Evolutionary conservation across 37 sponge, comb jelly and placozoan genomes (phyloP).

Genomic region (Geodia barretti): DNA sequence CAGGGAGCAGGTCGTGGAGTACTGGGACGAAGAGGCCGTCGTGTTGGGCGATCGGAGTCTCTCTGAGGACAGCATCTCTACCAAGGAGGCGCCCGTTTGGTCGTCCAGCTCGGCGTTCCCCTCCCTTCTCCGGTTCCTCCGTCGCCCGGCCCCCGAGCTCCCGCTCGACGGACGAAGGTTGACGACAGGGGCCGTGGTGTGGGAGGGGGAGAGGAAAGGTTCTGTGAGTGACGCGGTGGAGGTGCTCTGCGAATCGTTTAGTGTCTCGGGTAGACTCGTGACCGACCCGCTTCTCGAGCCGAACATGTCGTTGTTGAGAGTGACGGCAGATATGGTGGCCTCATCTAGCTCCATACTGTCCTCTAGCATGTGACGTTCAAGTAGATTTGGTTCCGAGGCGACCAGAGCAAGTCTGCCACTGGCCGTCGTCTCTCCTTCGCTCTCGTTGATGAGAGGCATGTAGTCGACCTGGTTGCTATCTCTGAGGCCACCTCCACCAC

Average conservation of each 20-base stretch:
- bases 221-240: neutral
- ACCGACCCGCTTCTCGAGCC: constrained; percentile 47
- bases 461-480: constrained; percentile 11
- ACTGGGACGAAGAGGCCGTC: neutral
- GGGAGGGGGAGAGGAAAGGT: constrained; percentile 1
- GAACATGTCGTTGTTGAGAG: constrained; percentile 43
- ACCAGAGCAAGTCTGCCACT: neutral
- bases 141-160: neutral
- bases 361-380: neutral
- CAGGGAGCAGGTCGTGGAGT: constrained; percentile 6
- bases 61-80: neutral
- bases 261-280: constrained; percentile 31
- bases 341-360: constrained; percentile 47
- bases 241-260: neutral
- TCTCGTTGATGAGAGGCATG: neutral
- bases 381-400: constrained; percentile 1
- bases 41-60: neutral
- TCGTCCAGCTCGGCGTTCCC: constrained; percentile 49
- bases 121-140: constrained; percentile 11
- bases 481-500: no score
- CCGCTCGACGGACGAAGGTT: constrained; percentile 35
- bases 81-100: neutral
- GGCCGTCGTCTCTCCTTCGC: neutral
- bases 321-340: constrained; percentile 47
- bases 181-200: constrained; percentile 17